A percentile compares a stretch with the other conserved stretches of the same genome.
These are phyloP conservation scores for Chelonoidis abingdonii DNA, from an alignment of 2,113 vertebrate genomes.

Conservation along the genomic window DNA sequence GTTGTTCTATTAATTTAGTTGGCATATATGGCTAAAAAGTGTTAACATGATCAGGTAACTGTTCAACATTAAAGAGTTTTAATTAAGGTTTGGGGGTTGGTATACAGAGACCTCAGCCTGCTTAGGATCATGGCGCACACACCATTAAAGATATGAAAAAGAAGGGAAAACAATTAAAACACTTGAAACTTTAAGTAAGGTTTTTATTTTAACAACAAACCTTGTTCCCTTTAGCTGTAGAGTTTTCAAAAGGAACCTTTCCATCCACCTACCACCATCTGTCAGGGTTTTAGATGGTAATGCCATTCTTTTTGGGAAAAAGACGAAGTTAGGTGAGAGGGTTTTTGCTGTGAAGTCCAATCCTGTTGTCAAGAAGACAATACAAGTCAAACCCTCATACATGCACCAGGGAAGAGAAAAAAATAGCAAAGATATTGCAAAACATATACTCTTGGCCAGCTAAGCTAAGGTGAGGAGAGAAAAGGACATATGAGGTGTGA, in stretches of 20 bases:
- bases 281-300: background rate
- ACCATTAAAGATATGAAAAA: background rate
- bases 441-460: background rate
- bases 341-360: background rate
- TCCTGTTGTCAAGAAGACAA: background rate
- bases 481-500: background rate
- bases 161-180: background rate
- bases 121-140: background rate
- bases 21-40: background rate
- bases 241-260: too few relatives aligned
- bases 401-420: background rate
- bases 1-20: background rate
- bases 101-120: background rate
- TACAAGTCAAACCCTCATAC: background rate
- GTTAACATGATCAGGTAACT: background rate
- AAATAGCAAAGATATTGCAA: background rate
- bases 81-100: background rate
- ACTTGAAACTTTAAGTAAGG: background rate
- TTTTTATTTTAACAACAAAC: background rate
- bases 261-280: background rate
- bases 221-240: too few relatives aligned
- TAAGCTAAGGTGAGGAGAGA: background rate
- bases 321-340: background rate
- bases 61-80: background rate
- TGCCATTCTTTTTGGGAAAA: background rate